phyloP scores from a whole-genome alignment of 2,113 vertebrate species.

The Rostratula benghalensis region DNA sequence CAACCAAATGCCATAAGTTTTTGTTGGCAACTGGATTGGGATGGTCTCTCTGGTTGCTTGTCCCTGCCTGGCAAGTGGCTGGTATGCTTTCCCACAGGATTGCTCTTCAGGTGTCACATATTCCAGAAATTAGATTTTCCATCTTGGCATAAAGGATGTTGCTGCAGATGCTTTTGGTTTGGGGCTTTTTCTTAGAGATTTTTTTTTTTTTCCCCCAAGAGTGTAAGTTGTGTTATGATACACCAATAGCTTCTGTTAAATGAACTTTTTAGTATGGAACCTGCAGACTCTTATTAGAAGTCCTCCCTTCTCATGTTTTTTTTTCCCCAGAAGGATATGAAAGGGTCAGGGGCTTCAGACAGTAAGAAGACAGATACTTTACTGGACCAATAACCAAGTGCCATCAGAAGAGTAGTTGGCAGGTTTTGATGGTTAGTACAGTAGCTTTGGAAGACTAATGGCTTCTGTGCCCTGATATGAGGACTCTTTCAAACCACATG shows the following conservation, averaged over 20 bases:
- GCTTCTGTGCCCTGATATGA: neutral
- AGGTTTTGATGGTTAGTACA: neutral
- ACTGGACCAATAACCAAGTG: neutral
- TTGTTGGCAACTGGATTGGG: neutral
- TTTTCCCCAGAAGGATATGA: neutral
- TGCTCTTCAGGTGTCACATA: conserved; percentile 25
- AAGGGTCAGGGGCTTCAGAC: neutral
- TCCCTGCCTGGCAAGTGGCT: neutral
- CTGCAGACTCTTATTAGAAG: neutral
- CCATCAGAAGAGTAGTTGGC: neutral
- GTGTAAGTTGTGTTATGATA: neutral
- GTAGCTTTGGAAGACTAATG: neutral
- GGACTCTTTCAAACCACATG: neutral
- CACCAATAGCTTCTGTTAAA: neutral
- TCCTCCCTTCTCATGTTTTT: neutral
- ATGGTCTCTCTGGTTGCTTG: neutral
- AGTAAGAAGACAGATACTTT: neutral
- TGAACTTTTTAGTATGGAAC: neutral
- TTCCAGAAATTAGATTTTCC: conserved; percentile 52
- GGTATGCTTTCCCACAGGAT: conserved; percentile 32
- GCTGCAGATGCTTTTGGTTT: neutral
- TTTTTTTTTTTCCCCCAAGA: neutral
- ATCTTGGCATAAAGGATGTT: neutral
- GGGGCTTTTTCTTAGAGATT: neutral
- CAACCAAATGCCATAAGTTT: neutral